These are phyloP conservation scores for Mesoligia furuncula DNA, from an alignment of 2,888 invertebrate species.

Conservation along the genomic window DNA sequence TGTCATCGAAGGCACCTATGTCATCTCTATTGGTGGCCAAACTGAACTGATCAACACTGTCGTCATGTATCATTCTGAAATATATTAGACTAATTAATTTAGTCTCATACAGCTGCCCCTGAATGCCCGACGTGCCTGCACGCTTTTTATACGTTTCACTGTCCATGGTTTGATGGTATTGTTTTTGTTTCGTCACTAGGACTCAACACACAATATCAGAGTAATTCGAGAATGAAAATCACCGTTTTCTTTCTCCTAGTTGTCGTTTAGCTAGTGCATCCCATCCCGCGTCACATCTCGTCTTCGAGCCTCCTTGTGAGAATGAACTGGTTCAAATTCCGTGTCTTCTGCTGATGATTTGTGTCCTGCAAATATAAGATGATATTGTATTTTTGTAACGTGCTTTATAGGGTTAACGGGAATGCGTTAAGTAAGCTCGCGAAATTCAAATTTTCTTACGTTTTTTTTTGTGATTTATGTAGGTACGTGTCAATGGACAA, in stretches of 20 bases:
- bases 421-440: too few species aligned
- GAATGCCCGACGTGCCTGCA: slow-evolving; percentile 53
- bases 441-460: too few species aligned
- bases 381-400: too few species aligned
- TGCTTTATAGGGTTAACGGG: too few species aligned
- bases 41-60: slow-evolving; percentile 47
- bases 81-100: slow-evolving; percentile 58
- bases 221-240: neutral
- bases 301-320: too few species aligned
- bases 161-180: neutral
- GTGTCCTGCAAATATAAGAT: too few species aligned
- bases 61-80: slow-evolving; percentile 46
- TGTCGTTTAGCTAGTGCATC: neutral
- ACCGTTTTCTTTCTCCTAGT: neutral
- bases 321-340: neutral
- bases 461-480: too few species aligned
- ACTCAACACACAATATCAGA: neutral
- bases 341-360: neutral
- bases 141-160: slow-evolving; percentile 30
- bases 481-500: too few species aligned
- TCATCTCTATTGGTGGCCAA: slow-evolving; percentile 60
- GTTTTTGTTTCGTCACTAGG: neutral
- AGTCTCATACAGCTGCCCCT: slow-evolving; percentile 62
- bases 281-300: neutral
- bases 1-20: slow-evolving; percentile 62